These are phyloP conservation scores for Malurus melanocephalus DNA, from an alignment of 2,113 vertebrate genomes.

Conservation along the genomic window DNA sequence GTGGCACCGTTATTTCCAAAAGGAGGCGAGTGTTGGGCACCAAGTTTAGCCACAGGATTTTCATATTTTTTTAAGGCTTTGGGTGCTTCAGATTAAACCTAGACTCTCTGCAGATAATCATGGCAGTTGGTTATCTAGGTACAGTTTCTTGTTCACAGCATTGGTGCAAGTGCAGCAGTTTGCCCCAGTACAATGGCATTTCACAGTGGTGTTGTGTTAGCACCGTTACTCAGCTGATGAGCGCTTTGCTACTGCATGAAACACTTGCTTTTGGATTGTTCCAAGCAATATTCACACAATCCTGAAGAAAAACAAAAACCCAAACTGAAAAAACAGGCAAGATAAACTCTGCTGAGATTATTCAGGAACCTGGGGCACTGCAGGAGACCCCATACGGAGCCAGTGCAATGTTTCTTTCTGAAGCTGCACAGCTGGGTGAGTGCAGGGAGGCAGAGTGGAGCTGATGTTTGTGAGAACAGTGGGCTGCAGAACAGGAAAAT, in stretches of 20 bases:
- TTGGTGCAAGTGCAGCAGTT: not conserved
- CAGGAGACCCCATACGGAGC: not conserved
- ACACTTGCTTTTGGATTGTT: not conserved
- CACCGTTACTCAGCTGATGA: not conserved
- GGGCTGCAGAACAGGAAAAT: not conserved
- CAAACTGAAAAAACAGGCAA: not conserved
- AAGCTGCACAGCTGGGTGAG: fast-evolving
- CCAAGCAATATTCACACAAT: not conserved
- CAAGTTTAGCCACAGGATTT: not conserved
- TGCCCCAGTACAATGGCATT: not conserved
- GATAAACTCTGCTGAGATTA: not conserved
- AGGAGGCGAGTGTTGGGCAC: not conserved
- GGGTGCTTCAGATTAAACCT: not conserved
- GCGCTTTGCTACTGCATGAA: not conserved
- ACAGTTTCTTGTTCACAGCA: not conserved
- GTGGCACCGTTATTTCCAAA: not conserved
- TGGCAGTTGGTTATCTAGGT: not conserved
- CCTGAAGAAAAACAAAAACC: not conserved
- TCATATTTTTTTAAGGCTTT: not conserved
- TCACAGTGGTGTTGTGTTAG: not conserved
- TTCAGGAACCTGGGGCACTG: not conserved
- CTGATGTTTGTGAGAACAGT: fast-evolving
- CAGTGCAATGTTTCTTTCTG: not conserved
- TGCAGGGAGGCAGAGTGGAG: not conserved
- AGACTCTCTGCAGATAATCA: not conserved